phyloP scores from a whole-genome alignment of 2,797 vertebrate species.

The Mastacembelus armatus region DNA sequence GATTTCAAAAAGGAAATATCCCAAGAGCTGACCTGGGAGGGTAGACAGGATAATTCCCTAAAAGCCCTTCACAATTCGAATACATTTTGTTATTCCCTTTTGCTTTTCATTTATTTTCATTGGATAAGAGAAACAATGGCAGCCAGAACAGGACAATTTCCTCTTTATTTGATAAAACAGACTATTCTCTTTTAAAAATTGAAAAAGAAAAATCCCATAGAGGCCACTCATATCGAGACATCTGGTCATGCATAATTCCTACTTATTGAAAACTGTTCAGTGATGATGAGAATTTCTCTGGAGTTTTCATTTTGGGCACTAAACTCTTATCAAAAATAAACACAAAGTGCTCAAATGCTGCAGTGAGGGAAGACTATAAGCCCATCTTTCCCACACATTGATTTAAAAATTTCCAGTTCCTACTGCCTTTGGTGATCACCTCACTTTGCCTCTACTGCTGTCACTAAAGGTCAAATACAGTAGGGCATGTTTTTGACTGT shows the following conservation, averaged over 20 bases:
- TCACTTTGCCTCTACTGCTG: background rate
- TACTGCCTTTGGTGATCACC: too few species aligned
- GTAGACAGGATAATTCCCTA: slow-evolving; percentile 27
- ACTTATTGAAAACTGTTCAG: slow-evolving; percentile 77
- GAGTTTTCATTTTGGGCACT: slow-evolving; percentile 72
- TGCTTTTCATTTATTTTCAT: slow-evolving; percentile 44
- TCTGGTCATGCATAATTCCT: slow-evolving; percentile 83
- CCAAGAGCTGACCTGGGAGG: slow-evolving; percentile 14
- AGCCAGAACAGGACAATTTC: slow-evolving; percentile 26
- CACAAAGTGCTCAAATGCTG: slow-evolving; percentile 46
- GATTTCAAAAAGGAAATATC: slow-evolving; percentile 26
- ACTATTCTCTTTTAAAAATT: slow-evolving; percentile 35
- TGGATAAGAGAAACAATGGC: slow-evolving; percentile 58
- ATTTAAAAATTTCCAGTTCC: slow-evolving; percentile 30
- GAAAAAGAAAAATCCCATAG: slow-evolving; percentile 33
- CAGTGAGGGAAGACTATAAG: slow-evolving; percentile 26
- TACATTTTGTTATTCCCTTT: slow-evolving; percentile 25
- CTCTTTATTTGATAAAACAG: slow-evolving; percentile 59
- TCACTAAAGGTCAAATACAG: background rate
- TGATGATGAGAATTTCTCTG: slow-evolving; percentile 74
- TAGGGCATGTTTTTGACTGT: too few species aligned
- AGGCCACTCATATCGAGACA: slow-evolving; percentile 73
- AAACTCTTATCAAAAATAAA: slow-evolving; percentile 79
- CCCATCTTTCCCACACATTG: slow-evolving; percentile 35
- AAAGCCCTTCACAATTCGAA: slow-evolving; percentile 21